phyloP scores from a whole-genome alignment of 1,140 invertebrate species.

The Adoxophyes honmai region DNA sequence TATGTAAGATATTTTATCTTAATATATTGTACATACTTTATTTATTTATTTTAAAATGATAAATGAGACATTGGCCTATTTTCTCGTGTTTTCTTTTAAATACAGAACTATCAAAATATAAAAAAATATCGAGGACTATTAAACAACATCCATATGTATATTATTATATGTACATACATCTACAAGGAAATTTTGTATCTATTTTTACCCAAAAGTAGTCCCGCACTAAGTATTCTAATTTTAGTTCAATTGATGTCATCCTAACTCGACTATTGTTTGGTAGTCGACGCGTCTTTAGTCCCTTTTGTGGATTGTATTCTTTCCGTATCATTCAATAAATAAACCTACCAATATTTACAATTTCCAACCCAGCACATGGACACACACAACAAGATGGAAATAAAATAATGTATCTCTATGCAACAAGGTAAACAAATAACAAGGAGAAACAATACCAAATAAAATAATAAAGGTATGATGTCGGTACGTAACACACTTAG shows the following conservation, averaged over 20 bases:
- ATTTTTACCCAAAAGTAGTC: slow-evolving; percentile 67
- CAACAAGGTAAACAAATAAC: slow-evolving; percentile 38
- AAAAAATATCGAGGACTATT: slow-evolving; percentile 78
- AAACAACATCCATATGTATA: slow-evolving; percentile 75
- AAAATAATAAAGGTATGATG: slow-evolving; percentile 41
- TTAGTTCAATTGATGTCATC: slow-evolving; percentile 57
- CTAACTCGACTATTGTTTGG: slow-evolving; percentile 60
- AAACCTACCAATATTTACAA: slow-evolving; percentile 72
- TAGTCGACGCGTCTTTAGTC: slow-evolving; percentile 47
- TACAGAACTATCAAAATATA: slow-evolving; percentile 79
- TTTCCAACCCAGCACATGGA: slow-evolving; percentile 74
- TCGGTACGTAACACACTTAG: slow-evolving; percentile 47
- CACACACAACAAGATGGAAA: slow-evolving; percentile 63
- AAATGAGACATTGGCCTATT: slow-evolving; percentile 73
- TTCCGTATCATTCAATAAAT: slow-evolving; percentile 65
- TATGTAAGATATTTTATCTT: slow-evolving; percentile 43
- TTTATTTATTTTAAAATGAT: slow-evolving; percentile 60
- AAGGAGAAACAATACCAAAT: slow-evolving; percentile 36
- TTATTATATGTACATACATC: slow-evolving; percentile 69
- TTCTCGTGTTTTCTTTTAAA: slow-evolving; percentile 65
- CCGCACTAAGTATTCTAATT: slow-evolving; percentile 67
- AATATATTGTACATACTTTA: slow-evolving; percentile 62
- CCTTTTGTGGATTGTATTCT: slow-evolving; percentile 46
- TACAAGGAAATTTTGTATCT: slow-evolving; percentile 72
- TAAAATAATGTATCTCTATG: slow-evolving; percentile 60